phyloP scores from a whole-genome alignment of 1,140 invertebrate species.

The Rhopalosiphum padi region DNA sequence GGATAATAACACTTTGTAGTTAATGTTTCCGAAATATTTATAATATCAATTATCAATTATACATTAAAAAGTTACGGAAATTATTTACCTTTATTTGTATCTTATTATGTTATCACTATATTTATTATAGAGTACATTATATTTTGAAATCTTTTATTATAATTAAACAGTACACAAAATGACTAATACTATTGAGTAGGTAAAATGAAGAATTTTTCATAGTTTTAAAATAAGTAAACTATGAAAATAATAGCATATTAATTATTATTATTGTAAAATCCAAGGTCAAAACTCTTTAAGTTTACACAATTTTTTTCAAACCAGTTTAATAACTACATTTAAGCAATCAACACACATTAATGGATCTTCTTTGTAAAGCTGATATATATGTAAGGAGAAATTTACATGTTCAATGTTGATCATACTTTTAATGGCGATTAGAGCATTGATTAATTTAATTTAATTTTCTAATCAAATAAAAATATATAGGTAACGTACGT shows the following conservation, averaged over 20 bases:
- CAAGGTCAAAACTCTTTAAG: background rate
- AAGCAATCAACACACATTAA: background rate
- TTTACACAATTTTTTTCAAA: background rate
- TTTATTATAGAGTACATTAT: too few relatives aligned
- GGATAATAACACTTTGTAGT: background rate
- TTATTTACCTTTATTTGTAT: too few relatives aligned
- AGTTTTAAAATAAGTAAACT: background rate
- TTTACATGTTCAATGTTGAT: background rate
- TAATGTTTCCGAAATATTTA: background rate
- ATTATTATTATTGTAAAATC: background rate
- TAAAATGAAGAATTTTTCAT: background rate
- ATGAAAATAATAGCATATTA: background rate
- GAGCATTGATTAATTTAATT: background rate
- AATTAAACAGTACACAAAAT: background rate
- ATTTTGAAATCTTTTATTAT: too few relatives aligned
- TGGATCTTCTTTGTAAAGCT: background rate
- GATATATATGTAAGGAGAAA: background rate
- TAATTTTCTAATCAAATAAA: background rate
- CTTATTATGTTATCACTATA: too few relatives aligned
- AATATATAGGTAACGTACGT: background rate
- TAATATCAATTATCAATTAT: background rate
- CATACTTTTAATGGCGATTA: background rate
- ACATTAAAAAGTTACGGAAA: too few relatives aligned
- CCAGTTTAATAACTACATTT: background rate
- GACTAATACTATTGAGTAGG: background rate